Conservation (phyloP, 2,113 vertebrate species). For the Grus americana region DNA sequence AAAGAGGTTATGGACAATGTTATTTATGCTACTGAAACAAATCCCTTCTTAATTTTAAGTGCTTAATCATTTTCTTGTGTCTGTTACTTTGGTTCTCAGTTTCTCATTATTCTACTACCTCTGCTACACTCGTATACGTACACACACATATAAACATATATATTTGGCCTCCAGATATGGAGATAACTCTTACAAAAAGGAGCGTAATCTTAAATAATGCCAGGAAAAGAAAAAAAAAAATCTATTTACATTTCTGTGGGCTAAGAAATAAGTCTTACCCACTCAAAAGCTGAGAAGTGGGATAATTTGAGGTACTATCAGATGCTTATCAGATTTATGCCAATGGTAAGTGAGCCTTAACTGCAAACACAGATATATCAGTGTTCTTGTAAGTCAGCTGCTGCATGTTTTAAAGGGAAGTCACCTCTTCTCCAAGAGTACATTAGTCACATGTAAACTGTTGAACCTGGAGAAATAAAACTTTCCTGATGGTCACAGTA, state of each 20-base stretch:
- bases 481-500: conserved; percentile 14
- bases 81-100: neutral
- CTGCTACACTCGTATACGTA: rapidly evolving
- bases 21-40: neutral
- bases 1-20: neutral
- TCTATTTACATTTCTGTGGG: neutral
- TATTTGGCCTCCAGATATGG: neutral
- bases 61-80: neutral
- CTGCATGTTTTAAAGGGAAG: neutral
- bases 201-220: neutral
- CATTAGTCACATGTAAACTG: conserved; percentile 9
- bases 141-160: neutral
- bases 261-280: neutral
- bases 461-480: conserved; percentile 33
- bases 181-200: neutral
- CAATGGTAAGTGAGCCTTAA: neutral
- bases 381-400: neutral
- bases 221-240: neutral
- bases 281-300: neutral
- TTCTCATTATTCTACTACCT: neutral
- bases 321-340: neutral
- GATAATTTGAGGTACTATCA: neutral
- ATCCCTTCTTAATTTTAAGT: neutral
- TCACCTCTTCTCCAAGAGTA: neutral
- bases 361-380: neutral